Conservation (phyloP, 2,113 vertebrate genomes). For the Laticauda laticaudata region DNA sequence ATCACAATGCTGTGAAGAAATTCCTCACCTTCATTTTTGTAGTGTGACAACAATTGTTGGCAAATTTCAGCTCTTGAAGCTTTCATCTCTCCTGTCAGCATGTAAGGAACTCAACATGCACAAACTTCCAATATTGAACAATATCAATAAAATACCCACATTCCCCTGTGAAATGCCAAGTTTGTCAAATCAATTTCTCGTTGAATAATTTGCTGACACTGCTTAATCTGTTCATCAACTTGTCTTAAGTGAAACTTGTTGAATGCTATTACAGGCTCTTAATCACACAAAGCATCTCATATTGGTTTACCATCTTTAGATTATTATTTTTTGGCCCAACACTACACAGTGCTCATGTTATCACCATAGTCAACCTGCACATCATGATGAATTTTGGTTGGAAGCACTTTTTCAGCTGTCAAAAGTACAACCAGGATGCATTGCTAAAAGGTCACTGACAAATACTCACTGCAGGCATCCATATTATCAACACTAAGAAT, state of each 20-base stretch:
- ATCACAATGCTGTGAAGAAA: not conserved
- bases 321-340: not conserved
- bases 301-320: not conserved
- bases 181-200: not conserved
- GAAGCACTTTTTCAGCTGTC: not conserved
- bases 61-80: not conserved
- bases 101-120: not conserved
- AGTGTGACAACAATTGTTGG: not conserved
- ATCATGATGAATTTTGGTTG: not conserved
- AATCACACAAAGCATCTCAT: not conserved
- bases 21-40: not conserved
- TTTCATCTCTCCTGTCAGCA: not conserved
- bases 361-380: not conserved
- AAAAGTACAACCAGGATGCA: not conserved
- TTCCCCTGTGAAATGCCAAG: not conserved
- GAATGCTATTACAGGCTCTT: not conserved
- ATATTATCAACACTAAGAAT: not conserved
- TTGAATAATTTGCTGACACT: not conserved
- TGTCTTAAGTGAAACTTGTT: not conserved
- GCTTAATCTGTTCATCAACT: not conserved
- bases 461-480: not conserved
- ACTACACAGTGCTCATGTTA: not conserved
- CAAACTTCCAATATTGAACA: not conserved
- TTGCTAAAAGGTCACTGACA: not conserved
- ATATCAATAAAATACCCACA: not conserved